Percentiles rank a stretch among this genome's conserved stretches.
These are phyloP conservation scores for Neosalanx taihuensis DNA, from an alignment of 2,797 vertebrate genomes.

Conservation along the genomic window DNA sequence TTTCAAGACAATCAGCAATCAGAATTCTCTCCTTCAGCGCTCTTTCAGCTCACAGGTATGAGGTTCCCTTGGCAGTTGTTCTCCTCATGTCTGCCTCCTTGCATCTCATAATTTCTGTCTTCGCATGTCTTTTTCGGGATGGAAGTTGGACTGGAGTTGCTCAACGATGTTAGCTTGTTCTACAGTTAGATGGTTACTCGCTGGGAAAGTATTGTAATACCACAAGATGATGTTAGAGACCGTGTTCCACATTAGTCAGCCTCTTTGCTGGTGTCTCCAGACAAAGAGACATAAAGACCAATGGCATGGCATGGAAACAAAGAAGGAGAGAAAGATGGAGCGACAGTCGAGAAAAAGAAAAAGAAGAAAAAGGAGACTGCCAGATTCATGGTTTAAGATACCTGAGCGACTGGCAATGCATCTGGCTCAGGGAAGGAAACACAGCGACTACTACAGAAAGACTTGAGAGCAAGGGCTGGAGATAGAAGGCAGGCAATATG, in stretches of 20 bases:
- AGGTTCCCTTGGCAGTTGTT: no score
- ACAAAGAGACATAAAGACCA: not conserved
- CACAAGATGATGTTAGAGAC: no score
- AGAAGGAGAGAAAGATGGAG: not conserved
- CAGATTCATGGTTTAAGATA: not conserved
- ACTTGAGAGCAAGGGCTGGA: not conserved
- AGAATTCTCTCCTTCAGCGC: not conserved
- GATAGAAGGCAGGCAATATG: not conserved
- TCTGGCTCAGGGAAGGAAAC: not conserved
- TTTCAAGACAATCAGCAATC: conserved; percentile 11
- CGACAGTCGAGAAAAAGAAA: not conserved
- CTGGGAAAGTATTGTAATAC: no score
- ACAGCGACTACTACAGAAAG: not conserved
- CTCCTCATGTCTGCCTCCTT: no score
- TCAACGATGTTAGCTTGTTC: no score
- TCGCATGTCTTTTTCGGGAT: no score
- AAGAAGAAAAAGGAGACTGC: not conserved
- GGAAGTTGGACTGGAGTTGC: no score
- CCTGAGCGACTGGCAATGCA: not conserved
- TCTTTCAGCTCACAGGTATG: no score
- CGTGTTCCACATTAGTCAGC: no score
- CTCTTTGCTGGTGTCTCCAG: no score
- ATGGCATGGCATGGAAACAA: not conserved
- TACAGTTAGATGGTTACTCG: no score
- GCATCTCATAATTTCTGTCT: no score